phyloP scores from a whole-genome alignment of 2,888 invertebrate genomes.

The Rhimphoctona megacephalus region DNA sequence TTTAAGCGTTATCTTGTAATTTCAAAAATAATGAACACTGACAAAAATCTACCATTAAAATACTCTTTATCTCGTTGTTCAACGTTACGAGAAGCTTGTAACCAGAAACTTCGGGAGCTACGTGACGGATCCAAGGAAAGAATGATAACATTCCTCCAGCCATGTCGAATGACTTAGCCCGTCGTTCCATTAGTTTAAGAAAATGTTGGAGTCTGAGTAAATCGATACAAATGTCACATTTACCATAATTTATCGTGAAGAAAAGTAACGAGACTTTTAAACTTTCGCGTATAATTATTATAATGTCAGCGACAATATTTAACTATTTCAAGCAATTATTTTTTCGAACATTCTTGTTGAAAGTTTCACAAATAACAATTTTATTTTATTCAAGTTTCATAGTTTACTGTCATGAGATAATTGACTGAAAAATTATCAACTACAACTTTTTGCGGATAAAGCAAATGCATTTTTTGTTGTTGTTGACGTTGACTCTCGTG shows the following conservation, averaged over 20 bases:
- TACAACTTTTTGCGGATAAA: background rate
- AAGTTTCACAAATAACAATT: background rate
- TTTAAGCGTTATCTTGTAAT: background rate
- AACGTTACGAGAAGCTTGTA: conserved; percentile 87
- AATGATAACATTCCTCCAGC: conserved; percentile 87
- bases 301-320: background rate
- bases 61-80: conserved; percentile 86
- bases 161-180: conserved; percentile 84
- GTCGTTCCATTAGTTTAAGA: conserved; percentile 77
- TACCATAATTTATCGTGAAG: background rate
- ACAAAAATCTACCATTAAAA: conserved; percentile 85
- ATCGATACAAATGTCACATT: background rate
- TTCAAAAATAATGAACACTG: background rate
- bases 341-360: background rate
- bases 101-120: conserved; percentile 88
- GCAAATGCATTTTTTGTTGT: background rate
- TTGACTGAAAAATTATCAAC: background rate
- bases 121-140: conserved; percentile 88
- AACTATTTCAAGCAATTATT: background rate
- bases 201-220: conserved; percentile 77
- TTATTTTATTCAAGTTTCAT: background rate
- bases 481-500: no score
- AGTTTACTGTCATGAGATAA: background rate
- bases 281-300: background rate
- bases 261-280: background rate